Evolutionary conservation across 2,888 invertebrate genomes (phyloP).

Genomic region (Lithodes maja): DNA sequence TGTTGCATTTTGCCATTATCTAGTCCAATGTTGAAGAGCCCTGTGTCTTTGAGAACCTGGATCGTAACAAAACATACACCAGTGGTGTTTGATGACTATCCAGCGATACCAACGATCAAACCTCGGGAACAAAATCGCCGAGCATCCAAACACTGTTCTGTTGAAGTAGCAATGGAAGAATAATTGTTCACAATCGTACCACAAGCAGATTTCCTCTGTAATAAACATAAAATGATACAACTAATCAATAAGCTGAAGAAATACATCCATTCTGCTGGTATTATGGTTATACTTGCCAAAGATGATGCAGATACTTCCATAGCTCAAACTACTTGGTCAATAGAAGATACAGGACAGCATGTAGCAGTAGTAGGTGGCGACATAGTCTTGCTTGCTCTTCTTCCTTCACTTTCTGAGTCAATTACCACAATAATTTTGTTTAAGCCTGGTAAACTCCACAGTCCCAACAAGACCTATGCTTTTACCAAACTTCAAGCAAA

Average conservation of each 20-base stretch:
- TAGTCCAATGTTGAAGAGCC: too few species aligned
- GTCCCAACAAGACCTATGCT: constrained; percentile 5
- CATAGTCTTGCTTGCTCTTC: constrained; percentile 34
- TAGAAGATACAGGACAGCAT: constrained; percentile 34
- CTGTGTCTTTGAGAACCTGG: too few species aligned
- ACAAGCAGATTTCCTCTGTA: constrained; percentile 22
- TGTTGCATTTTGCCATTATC: too few species aligned
- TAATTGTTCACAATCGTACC: constrained; percentile 31
- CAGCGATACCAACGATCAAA: constrained; percentile 32
- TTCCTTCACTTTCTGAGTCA: constrained; percentile 26
- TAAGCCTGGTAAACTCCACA: constrained; percentile 16
- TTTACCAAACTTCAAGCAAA: constrained; percentile 15
- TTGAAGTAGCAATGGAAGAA: constrained; percentile 30
- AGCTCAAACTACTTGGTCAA: constrained; percentile 34
- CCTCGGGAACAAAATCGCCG: neutral
- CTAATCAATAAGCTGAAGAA: constrained; percentile 32
- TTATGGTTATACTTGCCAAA: constrained; percentile 25
- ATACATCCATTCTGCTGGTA: constrained; percentile 31
- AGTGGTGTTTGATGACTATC: constrained; percentile 36
- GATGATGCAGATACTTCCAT: constrained; percentile 39
- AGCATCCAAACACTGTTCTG: constrained; percentile 28
- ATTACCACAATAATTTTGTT: constrained; percentile 22
- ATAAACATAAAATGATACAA: constrained; percentile 16
- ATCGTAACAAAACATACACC: constrained; percentile 29
- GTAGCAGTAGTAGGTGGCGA: constrained; percentile 38